These are phyloP conservation scores for Phataginus tetradactyla DNA, from an alignment of 2,797 vertebrate genomes.

Conservation along the genomic window DNA sequence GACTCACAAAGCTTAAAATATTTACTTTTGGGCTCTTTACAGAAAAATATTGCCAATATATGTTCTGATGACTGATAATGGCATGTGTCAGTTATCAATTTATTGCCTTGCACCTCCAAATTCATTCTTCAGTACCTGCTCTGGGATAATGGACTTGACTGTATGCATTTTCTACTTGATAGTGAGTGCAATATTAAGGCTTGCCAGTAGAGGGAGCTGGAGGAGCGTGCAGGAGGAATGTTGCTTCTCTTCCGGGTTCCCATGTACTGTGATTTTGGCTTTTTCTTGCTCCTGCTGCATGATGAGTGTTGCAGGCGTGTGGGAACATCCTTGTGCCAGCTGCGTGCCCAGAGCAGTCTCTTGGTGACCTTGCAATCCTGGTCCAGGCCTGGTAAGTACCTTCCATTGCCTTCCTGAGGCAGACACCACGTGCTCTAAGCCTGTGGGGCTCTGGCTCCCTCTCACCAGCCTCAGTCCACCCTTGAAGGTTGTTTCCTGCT, in stretches of 20 bases:
- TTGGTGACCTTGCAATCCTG: neutral
- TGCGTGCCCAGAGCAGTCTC: neutral
- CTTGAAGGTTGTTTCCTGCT: neutral
- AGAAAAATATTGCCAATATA: neutral
- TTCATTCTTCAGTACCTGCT: neutral
- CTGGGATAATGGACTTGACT: neutral
- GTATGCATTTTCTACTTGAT: neutral
- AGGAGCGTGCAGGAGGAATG: neutral
- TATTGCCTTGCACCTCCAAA: neutral
- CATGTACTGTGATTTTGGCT: neutral
- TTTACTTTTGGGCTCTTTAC: neutral
- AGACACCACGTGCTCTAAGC: neutral
- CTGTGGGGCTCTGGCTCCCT: neutral
- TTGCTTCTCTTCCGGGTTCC: neutral
- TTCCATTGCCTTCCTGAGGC: neutral
- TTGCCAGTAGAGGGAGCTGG: neutral
- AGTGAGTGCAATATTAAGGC: neutral
- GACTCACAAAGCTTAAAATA: slow-evolving; percentile 1
- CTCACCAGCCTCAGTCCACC: neutral
- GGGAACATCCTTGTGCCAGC: neutral
- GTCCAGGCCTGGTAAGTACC: neutral
- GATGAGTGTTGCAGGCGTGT: neutral
- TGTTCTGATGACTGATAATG: slow-evolving; percentile 3
- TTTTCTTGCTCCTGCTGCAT: neutral
- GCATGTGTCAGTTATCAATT: neutral